Percentiles rank a stretch among this genome's conserved stretches.
These are phyloP conservation scores for Ommatoiulus sabulosus DNA, from an alignment of 2,888 invertebrate species.

Conservation along the genomic window DNA sequence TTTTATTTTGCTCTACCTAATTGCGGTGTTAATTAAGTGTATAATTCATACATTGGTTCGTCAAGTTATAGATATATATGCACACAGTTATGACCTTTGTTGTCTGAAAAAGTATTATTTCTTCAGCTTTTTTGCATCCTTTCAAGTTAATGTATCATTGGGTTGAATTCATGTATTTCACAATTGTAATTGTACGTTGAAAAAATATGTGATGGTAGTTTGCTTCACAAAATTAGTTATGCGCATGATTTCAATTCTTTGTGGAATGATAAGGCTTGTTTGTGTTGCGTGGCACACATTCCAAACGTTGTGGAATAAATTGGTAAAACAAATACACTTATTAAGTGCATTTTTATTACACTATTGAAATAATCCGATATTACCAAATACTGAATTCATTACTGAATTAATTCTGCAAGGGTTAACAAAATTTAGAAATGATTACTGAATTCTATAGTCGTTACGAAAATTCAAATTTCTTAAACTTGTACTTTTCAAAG, in stretches of 20 bases:
- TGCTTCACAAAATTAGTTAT: background rate
- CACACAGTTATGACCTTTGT: background rate
- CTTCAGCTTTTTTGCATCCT: background rate
- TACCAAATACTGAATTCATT: background rate
- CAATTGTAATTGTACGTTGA: background rate
- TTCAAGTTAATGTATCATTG: background rate
- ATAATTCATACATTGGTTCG: background rate
- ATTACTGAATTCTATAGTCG: no score
- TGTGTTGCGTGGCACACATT: background rate
- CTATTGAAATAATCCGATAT: background rate
- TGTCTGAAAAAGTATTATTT: background rate
- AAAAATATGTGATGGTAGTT: background rate
- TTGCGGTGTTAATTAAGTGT: background rate
- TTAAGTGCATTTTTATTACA: background rate
- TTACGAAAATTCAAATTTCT: no score
- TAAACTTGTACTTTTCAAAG: no score
- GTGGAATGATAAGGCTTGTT: background rate
- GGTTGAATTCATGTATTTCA: background rate
- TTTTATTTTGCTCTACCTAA: background rate
- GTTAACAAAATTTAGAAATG: no score
- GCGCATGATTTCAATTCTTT: background rate
- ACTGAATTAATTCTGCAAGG: background rate
- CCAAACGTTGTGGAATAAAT: constrained; percentile 24
- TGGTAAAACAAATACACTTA: background rate
- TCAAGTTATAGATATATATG: background rate